Percentiles rank a stretch among this genome's conserved stretches.
These are phyloP conservation scores for Petroica traversi DNA, from an alignment of 2,113 vertebrate species.

Conservation along the genomic window DNA sequence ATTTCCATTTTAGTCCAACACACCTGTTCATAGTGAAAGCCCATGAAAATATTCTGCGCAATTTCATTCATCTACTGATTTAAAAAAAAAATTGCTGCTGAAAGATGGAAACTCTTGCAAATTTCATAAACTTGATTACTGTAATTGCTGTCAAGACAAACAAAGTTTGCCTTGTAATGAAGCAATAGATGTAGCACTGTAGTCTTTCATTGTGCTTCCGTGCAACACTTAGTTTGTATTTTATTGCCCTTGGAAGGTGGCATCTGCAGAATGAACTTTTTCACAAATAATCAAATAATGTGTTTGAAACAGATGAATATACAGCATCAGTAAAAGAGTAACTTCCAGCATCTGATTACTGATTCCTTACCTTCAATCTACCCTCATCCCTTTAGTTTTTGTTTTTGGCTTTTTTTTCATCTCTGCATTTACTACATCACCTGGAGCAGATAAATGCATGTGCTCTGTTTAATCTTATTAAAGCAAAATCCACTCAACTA, in stretches of 20 bases:
- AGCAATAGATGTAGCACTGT: neutral
- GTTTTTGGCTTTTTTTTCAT: neutral
- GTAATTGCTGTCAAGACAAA: neutral
- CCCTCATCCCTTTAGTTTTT: neutral
- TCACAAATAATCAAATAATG: neutral
- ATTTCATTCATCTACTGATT: neutral
- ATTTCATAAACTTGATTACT: neutral
- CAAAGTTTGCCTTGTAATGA: neutral
- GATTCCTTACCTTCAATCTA: neutral
- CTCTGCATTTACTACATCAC: neutral
- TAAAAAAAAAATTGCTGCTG: neutral
- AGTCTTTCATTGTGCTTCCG: neutral
- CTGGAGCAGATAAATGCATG: slow-evolving; percentile 57
- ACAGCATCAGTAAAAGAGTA: neutral
- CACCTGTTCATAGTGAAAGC: neutral
- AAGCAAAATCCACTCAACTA: slow-evolving; percentile 61
- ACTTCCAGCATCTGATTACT: neutral
- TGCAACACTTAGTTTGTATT: neutral
- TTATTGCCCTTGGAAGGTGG: neutral
- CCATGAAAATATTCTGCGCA: neutral
- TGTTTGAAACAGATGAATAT: neutral
- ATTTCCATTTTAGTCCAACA: neutral
- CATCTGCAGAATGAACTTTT: neutral
- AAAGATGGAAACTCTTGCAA: neutral
- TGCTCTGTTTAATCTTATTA: slow-evolving; percentile 53